Evolutionary conservation across 2,113 vertebrate genomes (phyloP).

Genomic region (Prunella himalayana): DNA sequence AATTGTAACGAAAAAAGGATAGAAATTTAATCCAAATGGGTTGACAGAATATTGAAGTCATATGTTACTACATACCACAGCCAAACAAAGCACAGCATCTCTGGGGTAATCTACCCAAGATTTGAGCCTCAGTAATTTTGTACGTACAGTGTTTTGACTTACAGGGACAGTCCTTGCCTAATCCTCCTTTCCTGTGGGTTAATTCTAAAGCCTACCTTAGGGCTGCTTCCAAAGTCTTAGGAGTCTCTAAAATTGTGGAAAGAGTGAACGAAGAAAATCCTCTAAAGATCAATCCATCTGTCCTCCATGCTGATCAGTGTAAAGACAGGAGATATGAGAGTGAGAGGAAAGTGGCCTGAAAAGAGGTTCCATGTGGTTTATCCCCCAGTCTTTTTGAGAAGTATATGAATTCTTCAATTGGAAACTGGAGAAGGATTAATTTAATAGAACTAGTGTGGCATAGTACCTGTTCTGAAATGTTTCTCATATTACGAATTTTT

Average conservation of each 20-base stretch:
- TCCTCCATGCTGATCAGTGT: not conserved
- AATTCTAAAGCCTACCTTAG: not conserved
- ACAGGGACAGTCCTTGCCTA: not conserved
- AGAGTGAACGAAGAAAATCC: not conserved
- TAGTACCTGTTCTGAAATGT: not conserved
- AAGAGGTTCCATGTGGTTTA: not conserved
- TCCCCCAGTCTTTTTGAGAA: not conserved
- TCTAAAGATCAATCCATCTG: not conserved
- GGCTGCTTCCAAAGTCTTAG: not conserved
- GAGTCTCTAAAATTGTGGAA: not conserved
- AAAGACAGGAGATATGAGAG: not conserved
- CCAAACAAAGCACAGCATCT: not conserved
- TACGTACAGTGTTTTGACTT: not conserved
- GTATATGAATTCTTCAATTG: not conserved
- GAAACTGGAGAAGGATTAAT: not conserved
- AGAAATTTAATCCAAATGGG: not conserved
- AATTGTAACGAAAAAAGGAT: not conserved
- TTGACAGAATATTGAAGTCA: not conserved
- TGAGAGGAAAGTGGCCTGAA: not conserved
- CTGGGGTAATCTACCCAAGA: not conserved
- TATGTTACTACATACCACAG: not conserved
- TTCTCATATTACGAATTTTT: not conserved
- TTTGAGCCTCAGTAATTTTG: not conserved
- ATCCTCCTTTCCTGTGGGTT: not conserved
- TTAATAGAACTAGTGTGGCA: not conserved